Base-by-base conservation (phyloP, 2,113 vertebrate genomes). In the Xyrauchen texanus region DNA sequence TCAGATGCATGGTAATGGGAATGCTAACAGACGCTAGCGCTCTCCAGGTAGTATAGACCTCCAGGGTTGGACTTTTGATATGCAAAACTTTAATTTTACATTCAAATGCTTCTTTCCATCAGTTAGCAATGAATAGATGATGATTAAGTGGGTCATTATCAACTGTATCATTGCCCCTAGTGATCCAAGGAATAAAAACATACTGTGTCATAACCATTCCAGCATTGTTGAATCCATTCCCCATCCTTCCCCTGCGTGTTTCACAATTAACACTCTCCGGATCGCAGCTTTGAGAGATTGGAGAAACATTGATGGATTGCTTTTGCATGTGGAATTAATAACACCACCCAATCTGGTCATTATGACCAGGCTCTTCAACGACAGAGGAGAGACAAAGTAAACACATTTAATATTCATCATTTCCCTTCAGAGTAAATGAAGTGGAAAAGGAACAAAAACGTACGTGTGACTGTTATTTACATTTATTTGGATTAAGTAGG, bases 401-500 rank as follows among this genome's bases (percentile, higher is more conserved):
- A 93, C 90, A 89, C 67, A 82, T 86, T 92, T 91, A 90, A 90
- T 90, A 92, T 93, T 91, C 91, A 91, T 92, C 80, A 89, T 84
- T 80, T 84, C 82, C 70, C 66, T 84, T 87, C 76, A 86, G 21
- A 34, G 21, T 34, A 34, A 34, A 34, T 34, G 21, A 34, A 88
- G 86, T 85, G 86, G 83, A 85, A 85, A 88, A 84, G 65, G 63
- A 61, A 78, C 85, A 87, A 90, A 34, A 81, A 70, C 16, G 0
- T 75, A 76, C 63, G 83, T 73, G 86, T 82, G 82, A 81, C 73
- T 84, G 0, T 87, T 90, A 89, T 88, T 91, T 90, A 91, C 85
- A 91, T 88, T 71, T 83, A 84, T 88, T 88, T 49, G 53, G 88
- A 91, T 90, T 86, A 90, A 84, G 67, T n/a, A 42, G 70, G 87